Percentiles rank a stretch among this genome's conserved stretches.
Conservation (phyloP, 2,113 vertebrate genomes). For the Excalfactoria chinensis region DNA sequence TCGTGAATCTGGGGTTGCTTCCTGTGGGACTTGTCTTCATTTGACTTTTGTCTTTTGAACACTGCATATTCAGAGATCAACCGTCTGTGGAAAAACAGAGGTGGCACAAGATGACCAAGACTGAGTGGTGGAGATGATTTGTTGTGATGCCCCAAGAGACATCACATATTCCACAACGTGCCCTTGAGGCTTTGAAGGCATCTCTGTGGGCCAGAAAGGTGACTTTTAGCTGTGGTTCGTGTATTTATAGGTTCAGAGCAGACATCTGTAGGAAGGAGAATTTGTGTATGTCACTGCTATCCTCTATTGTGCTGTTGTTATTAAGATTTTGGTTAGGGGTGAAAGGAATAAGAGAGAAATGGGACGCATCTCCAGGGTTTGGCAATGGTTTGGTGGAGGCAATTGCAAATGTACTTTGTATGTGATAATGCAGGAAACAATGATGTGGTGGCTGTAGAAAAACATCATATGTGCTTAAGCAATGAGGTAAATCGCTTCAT, state of each 20-base stretch:
- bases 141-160: rapidly evolving
- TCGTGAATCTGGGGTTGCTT: not conserved
- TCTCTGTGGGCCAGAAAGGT: not conserved
- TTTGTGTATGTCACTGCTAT: not conserved
- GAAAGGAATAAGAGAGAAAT: not conserved
- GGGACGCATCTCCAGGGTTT: not conserved
- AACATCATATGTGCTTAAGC: not conserved
- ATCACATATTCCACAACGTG: not conserved
- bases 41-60: not conserved
- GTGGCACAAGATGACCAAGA: not conserved
- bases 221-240: not conserved
- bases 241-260: not conserved
- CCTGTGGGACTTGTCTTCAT: not conserved
- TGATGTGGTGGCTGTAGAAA: not conserved
- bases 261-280: not conserved
- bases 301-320: not conserved
- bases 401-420: not conserved
- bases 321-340: not conserved
- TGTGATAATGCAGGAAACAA: not conserved
- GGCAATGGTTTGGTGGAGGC: not conserved
- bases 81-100: rapidly evolving
- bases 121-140: rapidly evolving
- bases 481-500: not conserved
- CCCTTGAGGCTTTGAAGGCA: not conserved
- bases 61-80: not conserved